Base-by-base conservation (phyloP, 2,797 vertebrate genomes). In the Heterohyrax brucei region DNA sequence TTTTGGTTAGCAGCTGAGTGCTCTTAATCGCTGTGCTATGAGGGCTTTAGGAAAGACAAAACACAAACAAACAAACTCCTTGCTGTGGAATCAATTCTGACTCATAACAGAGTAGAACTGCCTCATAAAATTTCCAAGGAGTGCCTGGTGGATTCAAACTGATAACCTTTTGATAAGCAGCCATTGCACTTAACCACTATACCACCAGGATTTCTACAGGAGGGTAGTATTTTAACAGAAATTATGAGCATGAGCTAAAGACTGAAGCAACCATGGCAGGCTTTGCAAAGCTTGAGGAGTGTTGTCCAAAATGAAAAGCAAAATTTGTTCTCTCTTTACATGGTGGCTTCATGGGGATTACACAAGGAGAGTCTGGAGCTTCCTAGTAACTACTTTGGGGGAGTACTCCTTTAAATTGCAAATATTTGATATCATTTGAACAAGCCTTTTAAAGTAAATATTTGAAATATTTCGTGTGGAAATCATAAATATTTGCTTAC, bases 241-340 rank as follows among this genome's bases (percentile, higher is more conserved):
- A 87, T 22, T 66, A 62, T 66, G 82, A 82, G 39, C 70, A 62
- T 56, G 76, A 93, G 59, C 83, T 72, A 80, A 94, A 90, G 46
- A 75, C 59, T 46, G 12, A 95, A 91, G 18, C 26, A 89, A 76
- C 39, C 21, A 13, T 19, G 3, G 44, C 4, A 61, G 78, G 48
- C 95, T 95, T 95, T 90, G 66, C 68, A 90, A 91, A 89, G 73
- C 24, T 88, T 70, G 14, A 95, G 66, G 39, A 78, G 87, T 24
- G 19, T 26, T 61, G 68, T 10, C 30, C 48, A 44, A 21, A 86
- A 33, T 61, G 78, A 92, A 94, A 85, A 50, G 64, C 2, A 1
- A 33, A 68, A 22, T 5, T 44, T 53, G 4, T 14, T 44, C 46
- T 87, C 39, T 53, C 77, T 95, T 80, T 59, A 1, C 19, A 44